Base-by-base conservation (phyloP, 2,113 vertebrate genomes). In the Pseudorhombus dupliciocellatus region DNA sequence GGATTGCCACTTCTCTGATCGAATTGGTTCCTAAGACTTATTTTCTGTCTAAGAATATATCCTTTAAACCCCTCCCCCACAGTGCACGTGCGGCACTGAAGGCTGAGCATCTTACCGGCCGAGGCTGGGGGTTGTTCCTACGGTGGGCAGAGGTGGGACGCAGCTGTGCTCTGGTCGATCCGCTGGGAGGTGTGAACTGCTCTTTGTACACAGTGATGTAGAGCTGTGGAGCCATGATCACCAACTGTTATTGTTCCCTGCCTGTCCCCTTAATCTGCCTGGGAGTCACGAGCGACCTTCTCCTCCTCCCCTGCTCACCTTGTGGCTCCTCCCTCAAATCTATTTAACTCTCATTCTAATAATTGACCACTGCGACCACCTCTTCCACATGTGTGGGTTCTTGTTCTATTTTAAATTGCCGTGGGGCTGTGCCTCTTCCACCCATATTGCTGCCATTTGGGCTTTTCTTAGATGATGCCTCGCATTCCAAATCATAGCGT, bases 91-190 rank as follows among this genome's bases (percentile, higher is more conserved):
- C 14, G 21, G 40, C 40, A 14, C 40, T 16, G 40, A 16, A 14
- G 5, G 46, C 20, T 12, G 50, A 25, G 15, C 14, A 2, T 69
- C 91, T 93, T 89, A 94, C 92, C 88, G 85, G 88, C 44, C 75
- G 73, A 9, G 92, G 92, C 66, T 94, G 92, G 16, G 93, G 92
- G 73, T 94, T 94, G 88, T 94, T 94, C 82, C 88, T 89, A 44
- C 92, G 90, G 73, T 91, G 71, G 25, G 89, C 85, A 21, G 93
- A 94, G 22, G 90, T 90, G 1, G 92, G 92, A 76, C 92, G 89
- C 31, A 83, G 88, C 11, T 80, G 68, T 7, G 73, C 71, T 64
- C 84, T 80, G 31, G 73, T 85, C 4, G 46, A 54, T 68, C 59
- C 65, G n/a, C 84, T 75, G 0, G 88, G 81, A 37, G 79, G 84